These are phyloP conservation scores for Ormia ochracea DNA, from an alignment of 2,888 invertebrate genomes.

Conservation along the genomic window DNA sequence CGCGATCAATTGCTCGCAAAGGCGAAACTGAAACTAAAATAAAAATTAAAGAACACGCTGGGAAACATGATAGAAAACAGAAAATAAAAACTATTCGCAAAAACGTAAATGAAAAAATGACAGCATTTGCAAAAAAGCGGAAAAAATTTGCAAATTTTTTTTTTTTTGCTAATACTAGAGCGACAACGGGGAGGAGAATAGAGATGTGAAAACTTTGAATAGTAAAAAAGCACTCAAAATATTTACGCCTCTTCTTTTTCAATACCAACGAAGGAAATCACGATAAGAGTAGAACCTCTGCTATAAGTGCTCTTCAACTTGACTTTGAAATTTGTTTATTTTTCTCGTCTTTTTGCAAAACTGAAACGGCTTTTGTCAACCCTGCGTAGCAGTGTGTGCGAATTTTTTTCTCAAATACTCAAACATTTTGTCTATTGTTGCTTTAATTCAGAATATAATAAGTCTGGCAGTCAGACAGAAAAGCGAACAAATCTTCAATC, in stretches of 20 bases:
- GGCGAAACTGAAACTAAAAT: slow-evolving; percentile 64
- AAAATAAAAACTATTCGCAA: slow-evolving; percentile 56
- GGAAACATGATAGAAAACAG: slow-evolving; percentile 57
- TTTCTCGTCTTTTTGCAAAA: slow-evolving; percentile 35
- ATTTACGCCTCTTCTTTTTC: slow-evolving; percentile 41
- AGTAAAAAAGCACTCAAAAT: slow-evolving; percentile 51
- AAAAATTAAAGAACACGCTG: slow-evolving; percentile 60
- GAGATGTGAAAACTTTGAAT: neutral
- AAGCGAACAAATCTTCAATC: no score
- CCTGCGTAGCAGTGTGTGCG: neutral
- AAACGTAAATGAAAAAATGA: slow-evolving; percentile 42
- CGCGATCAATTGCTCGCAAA: slow-evolving; percentile 57
- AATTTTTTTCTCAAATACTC: neutral
- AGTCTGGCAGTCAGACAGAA: neutral
- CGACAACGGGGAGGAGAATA: neutral
- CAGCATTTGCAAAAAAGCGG: slow-evolving; percentile 56
- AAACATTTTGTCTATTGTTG: slow-evolving; percentile 11
- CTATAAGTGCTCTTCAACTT: slow-evolving; percentile 62
- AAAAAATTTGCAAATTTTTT: slow-evolving; percentile 50
- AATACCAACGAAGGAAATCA: slow-evolving; percentile 6
- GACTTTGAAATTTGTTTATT: slow-evolving; percentile 58
- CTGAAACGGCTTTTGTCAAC: slow-evolving; percentile 7
- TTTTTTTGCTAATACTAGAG: slow-evolving; percentile 41
- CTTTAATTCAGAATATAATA: slow-evolving; percentile 8
- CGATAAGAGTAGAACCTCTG: slow-evolving; percentile 32